Evolutionary conservation across 1,140 invertebrate genomes (phyloP).

Genomic region (Eriocheir sinensis): DNA sequence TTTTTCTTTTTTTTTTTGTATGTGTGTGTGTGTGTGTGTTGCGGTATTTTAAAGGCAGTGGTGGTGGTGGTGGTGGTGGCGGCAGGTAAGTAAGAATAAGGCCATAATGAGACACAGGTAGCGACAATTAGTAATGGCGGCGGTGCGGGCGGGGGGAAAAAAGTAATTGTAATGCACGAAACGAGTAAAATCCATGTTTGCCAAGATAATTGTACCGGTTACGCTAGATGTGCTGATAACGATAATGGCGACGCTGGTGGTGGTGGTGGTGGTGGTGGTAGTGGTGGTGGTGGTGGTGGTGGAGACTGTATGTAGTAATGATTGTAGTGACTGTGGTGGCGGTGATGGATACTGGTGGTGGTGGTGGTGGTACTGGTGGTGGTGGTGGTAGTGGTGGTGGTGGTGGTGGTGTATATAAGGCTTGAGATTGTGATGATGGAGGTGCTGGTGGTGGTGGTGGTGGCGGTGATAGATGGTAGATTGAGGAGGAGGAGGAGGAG

Average conservation of each 20-base stretch:
- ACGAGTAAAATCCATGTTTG: too few species aligned
- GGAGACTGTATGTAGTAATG: too few species aligned
- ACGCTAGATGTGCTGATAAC: not conserved
- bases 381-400: not conserved
- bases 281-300: slow-evolving; percentile 35
- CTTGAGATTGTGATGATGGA: not conserved
- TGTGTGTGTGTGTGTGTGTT: too few species aligned
- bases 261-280: slow-evolving; percentile 38
- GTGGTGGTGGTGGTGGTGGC: too few species aligned
- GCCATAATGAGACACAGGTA: too few species aligned
- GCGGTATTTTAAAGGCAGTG: too few species aligned
- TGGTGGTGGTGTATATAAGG: not conserved
- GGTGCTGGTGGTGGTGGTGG: slow-evolving; percentile 35
- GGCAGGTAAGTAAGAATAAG: too few species aligned
- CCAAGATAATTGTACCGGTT: not conserved
- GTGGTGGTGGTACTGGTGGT: not conserved
- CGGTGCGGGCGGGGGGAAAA: too few species aligned
- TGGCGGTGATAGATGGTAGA: slow-evolving; percentile 42
- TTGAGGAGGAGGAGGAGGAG: not conserved
- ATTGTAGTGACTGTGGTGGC: not conserved
- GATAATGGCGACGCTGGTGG: slow-evolving; percentile 29
- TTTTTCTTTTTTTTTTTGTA: too few species aligned
- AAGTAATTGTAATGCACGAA: too few species aligned
- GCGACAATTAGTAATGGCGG: too few species aligned
- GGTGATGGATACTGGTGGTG: too few species aligned